These are phyloP conservation scores for Nicator chloris DNA, from an alignment of 2,113 vertebrate genomes.

Conservation along the genomic window DNA sequence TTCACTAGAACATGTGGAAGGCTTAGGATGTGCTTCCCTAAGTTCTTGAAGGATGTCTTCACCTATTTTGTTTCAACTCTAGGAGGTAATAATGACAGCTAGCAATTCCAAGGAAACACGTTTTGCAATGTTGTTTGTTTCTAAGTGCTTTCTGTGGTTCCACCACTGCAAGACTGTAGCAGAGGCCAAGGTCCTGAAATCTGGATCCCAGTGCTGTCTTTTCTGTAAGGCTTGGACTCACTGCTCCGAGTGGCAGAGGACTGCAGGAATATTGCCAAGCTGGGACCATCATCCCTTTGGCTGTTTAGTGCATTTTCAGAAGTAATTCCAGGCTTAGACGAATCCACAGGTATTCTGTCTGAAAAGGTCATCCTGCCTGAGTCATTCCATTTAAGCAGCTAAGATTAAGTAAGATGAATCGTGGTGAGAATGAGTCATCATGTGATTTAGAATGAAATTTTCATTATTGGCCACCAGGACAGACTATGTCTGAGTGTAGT, in stretches of 20 bases:
- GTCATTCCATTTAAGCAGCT: background rate
- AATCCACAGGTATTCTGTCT: background rate
- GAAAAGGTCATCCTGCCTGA: background rate
- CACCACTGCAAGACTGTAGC: background rate
- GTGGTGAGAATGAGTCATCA: background rate
- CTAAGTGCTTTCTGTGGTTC: background rate
- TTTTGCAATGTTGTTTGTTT: background rate
- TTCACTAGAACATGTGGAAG: background rate
- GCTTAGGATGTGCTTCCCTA: background rate
- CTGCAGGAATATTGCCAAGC: background rate
- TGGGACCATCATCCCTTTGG: background rate
- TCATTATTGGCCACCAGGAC: background rate
- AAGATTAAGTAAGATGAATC: background rate
- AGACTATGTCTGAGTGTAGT: background rate
- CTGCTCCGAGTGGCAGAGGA: background rate
- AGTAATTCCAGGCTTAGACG: background rate
- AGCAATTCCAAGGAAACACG: background rate
- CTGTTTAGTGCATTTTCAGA: background rate
- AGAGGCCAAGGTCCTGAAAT: background rate
- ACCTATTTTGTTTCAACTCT: background rate
- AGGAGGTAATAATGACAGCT: background rate
- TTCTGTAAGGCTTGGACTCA: background rate
- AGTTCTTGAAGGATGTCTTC: background rate
- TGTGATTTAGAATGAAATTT: background rate
- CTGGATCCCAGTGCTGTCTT: background rate